These are phyloP conservation scores for Bradypodion ventrale DNA, from an alignment of 2,797 vertebrate genomes.

Conservation along the genomic window DNA sequence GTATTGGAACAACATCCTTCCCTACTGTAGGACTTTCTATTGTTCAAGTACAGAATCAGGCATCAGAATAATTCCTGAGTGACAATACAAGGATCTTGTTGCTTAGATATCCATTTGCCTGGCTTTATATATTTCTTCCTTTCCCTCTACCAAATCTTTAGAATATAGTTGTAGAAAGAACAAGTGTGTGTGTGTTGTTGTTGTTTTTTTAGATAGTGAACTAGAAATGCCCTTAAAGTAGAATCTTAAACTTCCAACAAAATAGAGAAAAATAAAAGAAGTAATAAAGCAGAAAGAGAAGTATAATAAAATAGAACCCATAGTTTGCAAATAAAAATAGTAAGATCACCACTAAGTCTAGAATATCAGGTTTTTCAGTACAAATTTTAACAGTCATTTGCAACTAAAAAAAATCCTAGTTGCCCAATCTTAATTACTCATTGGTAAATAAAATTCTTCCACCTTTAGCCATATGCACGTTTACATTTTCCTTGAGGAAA, in stretches of 20 bases:
- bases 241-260: neutral
- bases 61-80: neutral
- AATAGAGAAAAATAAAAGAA: neutral
- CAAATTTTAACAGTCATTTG: neutral
- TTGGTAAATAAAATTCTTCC: neutral
- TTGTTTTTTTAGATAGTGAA: too few relatives aligned
- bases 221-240: neutral
- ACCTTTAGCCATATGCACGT: neutral
- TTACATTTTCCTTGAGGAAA: neutral
- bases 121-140: neutral
- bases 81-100: neutral
- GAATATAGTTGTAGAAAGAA: neutral
- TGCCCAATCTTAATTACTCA: neutral
- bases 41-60: neutral
- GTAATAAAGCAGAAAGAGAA: neutral
- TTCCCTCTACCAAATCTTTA: neutral
- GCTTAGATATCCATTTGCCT: neutral
- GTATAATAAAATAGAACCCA: neutral
- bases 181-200: neutral
- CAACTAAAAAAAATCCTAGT: neutral
- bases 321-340: neutral
- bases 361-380: conserved; percentile 13
- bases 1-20: neutral
- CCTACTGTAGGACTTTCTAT: neutral
- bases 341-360: neutral